phyloP scores from a whole-genome alignment of 2,888 invertebrate genomes.

The Girardia tigrina region DNA sequence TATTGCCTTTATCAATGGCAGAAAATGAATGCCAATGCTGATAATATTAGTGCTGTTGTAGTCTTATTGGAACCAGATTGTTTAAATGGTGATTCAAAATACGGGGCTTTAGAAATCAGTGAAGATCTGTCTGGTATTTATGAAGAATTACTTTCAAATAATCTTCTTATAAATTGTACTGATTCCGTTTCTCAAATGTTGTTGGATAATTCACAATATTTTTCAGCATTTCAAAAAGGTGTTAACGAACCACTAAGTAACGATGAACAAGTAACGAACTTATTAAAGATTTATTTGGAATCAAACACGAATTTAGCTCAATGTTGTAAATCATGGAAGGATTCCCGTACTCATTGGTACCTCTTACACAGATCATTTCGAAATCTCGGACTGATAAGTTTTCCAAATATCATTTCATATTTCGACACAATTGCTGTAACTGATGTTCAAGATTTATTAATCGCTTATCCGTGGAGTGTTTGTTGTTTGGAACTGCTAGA shows the following conservation, averaged over 20 bases:
- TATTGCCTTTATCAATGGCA: constrained; percentile 71
- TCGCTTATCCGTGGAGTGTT: not conserved
- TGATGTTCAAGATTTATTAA: not conserved
- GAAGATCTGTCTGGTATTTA: not conserved
- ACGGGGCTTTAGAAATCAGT: too few relatives aligned
- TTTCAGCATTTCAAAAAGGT: not conserved
- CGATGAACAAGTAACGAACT: too few relatives aligned
- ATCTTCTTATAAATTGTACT: not conserved
- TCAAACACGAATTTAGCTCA: not conserved
- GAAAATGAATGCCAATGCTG: constrained; percentile 71
- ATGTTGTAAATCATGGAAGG: not conserved
- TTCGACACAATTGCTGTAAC: not conserved
- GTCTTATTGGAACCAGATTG: constrained; percentile 67
- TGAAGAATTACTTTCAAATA: not conserved
- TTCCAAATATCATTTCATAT: not conserved
- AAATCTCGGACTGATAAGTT: not conserved
- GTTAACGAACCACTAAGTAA: not conserved
- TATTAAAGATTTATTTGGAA: not conserved
- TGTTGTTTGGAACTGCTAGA: not conserved
- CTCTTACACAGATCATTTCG: not conserved
- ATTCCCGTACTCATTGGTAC: not conserved
- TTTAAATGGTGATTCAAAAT: not conserved
- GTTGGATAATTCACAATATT: not conserved
- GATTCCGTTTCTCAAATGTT: not conserved
- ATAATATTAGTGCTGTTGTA: constrained; percentile 88